A percentile compares a stretch with the other conserved stretches of the same genome.
Evolutionary conservation across 2,888 invertebrate species (phyloP).

Genomic region (Azorinus chamasolen): DNA sequence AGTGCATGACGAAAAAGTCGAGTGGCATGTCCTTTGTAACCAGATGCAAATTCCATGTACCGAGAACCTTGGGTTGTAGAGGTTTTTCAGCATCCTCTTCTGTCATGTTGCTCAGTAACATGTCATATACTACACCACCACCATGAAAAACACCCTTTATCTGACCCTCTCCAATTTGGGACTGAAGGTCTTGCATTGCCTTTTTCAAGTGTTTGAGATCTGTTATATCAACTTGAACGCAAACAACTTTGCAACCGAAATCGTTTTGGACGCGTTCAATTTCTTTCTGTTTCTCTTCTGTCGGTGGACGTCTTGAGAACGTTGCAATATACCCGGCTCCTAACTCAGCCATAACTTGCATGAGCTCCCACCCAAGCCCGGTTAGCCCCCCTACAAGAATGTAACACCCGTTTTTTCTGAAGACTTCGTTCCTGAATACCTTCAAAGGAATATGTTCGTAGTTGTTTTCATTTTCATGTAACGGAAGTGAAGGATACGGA

Average conservation of each 20-base stretch:
- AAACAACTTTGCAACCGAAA: slow-evolving; percentile 47
- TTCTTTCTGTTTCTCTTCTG: slow-evolving; percentile 37
- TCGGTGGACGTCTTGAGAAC: slow-evolving; percentile 55
- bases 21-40: slow-evolving; percentile 52
- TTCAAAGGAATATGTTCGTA: slow-evolving; percentile 25
- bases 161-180: background rate
- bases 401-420: slow-evolving; percentile 56
- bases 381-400: slow-evolving; percentile 71
- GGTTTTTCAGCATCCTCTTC: slow-evolving; percentile 57
- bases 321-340: slow-evolving; percentile 67
- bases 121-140: slow-evolving; percentile 69
- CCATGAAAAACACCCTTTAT: slow-evolving; percentile 76
- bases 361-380: slow-evolving; percentile 72
- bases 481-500: slow-evolving; percentile 12
- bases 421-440: slow-evolving; percentile 32
- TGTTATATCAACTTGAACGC: slow-evolving; percentile 60
- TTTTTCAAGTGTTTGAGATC: slow-evolving; percentile 4
- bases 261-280: slow-evolving; percentile 41
- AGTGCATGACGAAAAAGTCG: slow-evolving; percentile 77
- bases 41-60: slow-evolving; percentile 75
- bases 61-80: slow-evolving; percentile 72
- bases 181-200: slow-evolving; percentile 8
- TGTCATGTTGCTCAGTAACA: slow-evolving; percentile 56
- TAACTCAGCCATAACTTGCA: slow-evolving; percentile 57
- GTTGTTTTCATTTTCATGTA: slow-evolving; percentile 11